Conservation (phyloP, 2,113 vertebrate genomes). For the Ptychochromis oligacanthus region DNA sequence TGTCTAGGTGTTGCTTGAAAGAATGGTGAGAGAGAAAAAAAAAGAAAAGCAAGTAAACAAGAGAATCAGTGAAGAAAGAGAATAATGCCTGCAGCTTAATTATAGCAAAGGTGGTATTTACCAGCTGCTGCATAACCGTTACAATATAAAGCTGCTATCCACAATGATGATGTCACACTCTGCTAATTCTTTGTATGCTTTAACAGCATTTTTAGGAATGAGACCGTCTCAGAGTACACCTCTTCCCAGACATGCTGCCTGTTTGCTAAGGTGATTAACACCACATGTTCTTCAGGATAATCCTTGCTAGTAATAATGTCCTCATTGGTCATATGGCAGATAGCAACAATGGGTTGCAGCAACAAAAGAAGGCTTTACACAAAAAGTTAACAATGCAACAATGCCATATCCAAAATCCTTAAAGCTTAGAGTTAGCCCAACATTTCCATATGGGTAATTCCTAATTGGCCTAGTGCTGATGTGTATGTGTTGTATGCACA, state of each 20-base stretch:
- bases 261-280: conserved; percentile 64
- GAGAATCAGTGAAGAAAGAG: not conserved
- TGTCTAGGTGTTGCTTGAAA: not conserved
- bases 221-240: conserved; percentile 37
- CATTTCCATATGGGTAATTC: not conserved
- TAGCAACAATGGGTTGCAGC: not conserved
- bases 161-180: conserved; percentile 60
- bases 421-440: not conserved
- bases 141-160: conserved; percentile 40
- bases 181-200: conserved; percentile 63
- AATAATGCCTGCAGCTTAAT: conserved; percentile 2
- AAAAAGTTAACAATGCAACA: not conserved
- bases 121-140: conserved; percentile 5
- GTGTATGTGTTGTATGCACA: not conserved
- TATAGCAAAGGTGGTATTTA: conserved; percentile 28
- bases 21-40: not conserved
- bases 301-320: conserved; percentile 43
- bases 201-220: conserved; percentile 36
- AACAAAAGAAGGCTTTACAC: not conserved
- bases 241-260: conserved; percentile 44
- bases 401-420: not conserved
- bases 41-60: not conserved
- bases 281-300: conserved; percentile 49
- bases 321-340: conserved; percentile 16
- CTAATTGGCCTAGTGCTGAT: not conserved